Conservation (phyloP, 2,113 vertebrate species). For the Perca schrenkii region DNA sequence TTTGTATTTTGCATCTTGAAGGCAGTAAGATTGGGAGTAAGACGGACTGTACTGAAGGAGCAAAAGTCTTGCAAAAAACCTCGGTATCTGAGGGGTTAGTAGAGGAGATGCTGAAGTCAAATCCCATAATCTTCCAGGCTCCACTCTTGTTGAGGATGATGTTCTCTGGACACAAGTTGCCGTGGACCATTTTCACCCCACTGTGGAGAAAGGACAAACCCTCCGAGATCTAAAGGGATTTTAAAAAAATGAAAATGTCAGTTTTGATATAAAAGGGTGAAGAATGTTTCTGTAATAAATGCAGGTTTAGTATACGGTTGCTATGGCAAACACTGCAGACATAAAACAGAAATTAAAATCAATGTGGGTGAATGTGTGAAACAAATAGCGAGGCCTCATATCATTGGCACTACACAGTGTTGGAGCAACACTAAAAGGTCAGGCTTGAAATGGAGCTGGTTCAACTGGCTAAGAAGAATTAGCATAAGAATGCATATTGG, state of each 20-base stretch:
- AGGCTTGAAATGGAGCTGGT: conserved; percentile 22
- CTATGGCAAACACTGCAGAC: not conserved
- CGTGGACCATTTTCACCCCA: conserved; percentile 98
- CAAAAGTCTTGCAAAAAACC: conserved; percentile 74
- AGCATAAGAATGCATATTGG: not conserved
- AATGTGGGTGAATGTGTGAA: not conserved
- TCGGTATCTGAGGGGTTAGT: conserved; percentile 94
- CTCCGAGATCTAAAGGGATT: conserved; percentile 90
- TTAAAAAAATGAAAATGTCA: not conserved
- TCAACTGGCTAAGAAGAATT: conserved; percentile 32
- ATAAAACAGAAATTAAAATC: not conserved
- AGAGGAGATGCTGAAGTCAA: conserved; percentile 96
- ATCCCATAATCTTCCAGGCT: conserved; percentile 99
- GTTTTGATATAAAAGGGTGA: not conserved
- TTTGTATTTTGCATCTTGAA: not conserved
- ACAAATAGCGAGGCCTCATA: not conserved
- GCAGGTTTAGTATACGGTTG: not conserved
- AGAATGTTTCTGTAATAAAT: not conserved
- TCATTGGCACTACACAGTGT: not conserved
- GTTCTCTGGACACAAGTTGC: conserved; percentile 95
- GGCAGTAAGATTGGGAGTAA: not conserved
- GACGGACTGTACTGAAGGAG: not conserved
- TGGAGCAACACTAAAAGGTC: conserved; percentile 8
- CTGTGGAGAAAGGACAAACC: conserved; percentile 97
- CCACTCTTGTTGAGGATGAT: conserved; percentile 98